Base-by-base conservation (phyloP, 2,888 invertebrate genomes). In the Gortyna flavago region DNA sequence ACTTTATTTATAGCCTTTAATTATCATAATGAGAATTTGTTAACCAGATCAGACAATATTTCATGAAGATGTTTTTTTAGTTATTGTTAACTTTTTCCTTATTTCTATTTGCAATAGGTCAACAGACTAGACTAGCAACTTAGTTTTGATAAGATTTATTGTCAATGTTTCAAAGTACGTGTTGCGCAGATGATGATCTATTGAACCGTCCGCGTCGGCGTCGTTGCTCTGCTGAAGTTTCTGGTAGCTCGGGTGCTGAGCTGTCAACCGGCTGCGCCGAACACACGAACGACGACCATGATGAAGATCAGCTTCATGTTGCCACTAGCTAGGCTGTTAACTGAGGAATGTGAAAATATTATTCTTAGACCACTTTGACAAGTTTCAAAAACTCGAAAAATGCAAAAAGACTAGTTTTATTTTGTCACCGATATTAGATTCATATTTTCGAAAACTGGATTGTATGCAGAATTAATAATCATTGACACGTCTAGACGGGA, bases 221-320 rank as follows among this genome's bases (percentile, higher is more conserved):
- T 54, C 41, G 32, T 25, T 13, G 29, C 16, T 8, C 41, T 71
- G 7, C 2, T 41, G 54, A 41, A 54, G 41, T 5, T 1, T 11
- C 25, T 54, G 29, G 16, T 71, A 32, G 29, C 44, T 48, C 13
- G 13, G 3, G 29, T 48, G 38, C 29, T 48, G 54, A 65, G 6
- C 11, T 44, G 11, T 16, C 32, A 44, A 65, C 21, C 6, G 32
- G 68, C 25, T 48, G 44, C 16, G 69, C 44, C 0, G 38, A 35
- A 72, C 64, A 64, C 25, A 68, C 5, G 2, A 13, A 68, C 1
- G 8, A 51, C 59, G 4, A 76, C 54, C 0, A 59, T 18, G 21
- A 21, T 48, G 32, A 29, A 29, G 35, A n/a, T n/a, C n/a, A 62
- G n/a, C 66, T 73, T 62, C 80, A 79, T 79, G n/a, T 13, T 73